A percentile compares a stretch with the other conserved stretches of the same genome.
phyloP scores from a whole-genome alignment of 1,140 invertebrate genomes.

The Drosophila leontia region DNA sequence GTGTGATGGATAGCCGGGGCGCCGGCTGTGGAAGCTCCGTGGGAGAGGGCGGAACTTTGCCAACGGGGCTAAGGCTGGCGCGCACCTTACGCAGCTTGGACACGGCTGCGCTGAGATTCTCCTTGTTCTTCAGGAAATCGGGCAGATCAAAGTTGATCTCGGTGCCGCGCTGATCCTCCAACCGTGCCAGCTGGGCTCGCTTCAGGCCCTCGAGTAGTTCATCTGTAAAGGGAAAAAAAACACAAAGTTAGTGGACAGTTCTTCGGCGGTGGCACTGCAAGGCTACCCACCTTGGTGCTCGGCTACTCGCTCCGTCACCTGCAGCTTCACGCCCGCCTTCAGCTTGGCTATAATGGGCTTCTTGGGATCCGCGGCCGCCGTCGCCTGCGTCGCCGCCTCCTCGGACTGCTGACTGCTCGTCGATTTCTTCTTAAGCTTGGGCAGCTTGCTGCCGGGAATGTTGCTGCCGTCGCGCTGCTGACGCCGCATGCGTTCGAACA shows the following conservation, averaged over 20 bases:
- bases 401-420: constrained; percentile 76
- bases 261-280: not conserved
- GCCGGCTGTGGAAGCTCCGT: constrained; percentile 76
- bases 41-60: constrained; percentile 40
- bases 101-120: constrained; percentile 77
- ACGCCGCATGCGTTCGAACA: constrained; percentile 89
- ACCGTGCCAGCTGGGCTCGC: constrained; percentile 89
- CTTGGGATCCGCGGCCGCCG: constrained; percentile 63
- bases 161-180: constrained; percentile 93
- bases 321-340: constrained; percentile 89
- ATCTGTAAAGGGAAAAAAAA: constrained; percentile 64
- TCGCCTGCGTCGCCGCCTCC: constrained; percentile 32
- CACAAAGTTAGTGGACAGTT: not conserved
- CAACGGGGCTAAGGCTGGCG: constrained; percentile 70
- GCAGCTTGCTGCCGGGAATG: constrained; percentile 71
- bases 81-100: constrained; percentile 75
- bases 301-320: constrained; percentile 87
- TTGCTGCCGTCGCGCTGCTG: constrained; percentile 85
- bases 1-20: constrained; percentile 75
- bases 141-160: constrained; percentile 93
- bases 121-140: constrained; percentile 90
- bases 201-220: constrained; percentile 91
- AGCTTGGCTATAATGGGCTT: constrained; percentile 89
- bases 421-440: constrained; percentile 78
- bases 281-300: constrained; percentile 88